A percentile compares a stretch with the other conserved stretches of the same genome.
phyloP scores from a whole-genome alignment of 2,797 vertebrate species.

The Melanotaenia maccullochi region DNA sequence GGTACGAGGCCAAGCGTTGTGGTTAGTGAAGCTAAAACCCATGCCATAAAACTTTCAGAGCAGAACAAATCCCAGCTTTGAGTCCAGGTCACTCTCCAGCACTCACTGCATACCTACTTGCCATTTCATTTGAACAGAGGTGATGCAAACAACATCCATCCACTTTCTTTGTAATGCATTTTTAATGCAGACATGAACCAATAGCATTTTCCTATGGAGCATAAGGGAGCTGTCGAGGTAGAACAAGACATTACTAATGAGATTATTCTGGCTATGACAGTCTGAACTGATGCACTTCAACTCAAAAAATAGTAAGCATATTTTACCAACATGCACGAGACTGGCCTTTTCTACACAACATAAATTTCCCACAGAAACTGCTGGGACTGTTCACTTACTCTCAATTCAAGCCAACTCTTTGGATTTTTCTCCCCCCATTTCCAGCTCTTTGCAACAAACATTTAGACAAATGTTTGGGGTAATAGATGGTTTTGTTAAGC shows the following conservation, averaged over 20 bases:
- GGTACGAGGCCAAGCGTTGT: constrained; percentile 35
- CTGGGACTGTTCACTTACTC: not conserved
- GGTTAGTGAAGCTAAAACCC: constrained; percentile 37
- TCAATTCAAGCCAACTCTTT: constrained; percentile 13
- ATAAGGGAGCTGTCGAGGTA: constrained; percentile 8
- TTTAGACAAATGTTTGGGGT: not conserved
- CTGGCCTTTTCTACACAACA: constrained; percentile 19
- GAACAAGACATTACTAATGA: constrained; percentile 30
- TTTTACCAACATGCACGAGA: constrained; percentile 1
- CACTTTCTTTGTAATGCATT: constrained; percentile 1
- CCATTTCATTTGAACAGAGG: constrained; percentile 28
- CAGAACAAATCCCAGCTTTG: constrained; percentile 50
- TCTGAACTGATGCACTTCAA: constrained; percentile 3
- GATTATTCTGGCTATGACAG: constrained; percentile 19
- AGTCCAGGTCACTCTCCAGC: constrained; percentile 17
- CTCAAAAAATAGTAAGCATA: constrained; percentile 32
- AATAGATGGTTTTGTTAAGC: not conserved
- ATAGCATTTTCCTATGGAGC: constrained; percentile 12
- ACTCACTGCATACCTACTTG: constrained; percentile 33
- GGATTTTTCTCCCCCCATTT: not conserved
- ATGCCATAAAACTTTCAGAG: constrained; percentile 52
- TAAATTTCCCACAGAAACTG: not conserved
- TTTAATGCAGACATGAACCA: constrained; percentile 14
- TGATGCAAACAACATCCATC: constrained; percentile 12
- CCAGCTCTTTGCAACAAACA: not conserved